Percentiles rank a stretch among this genome's conserved stretches.
Evolutionary conservation across 2,797 vertebrate genomes (phyloP).

Genomic region (Glossophaga mutica): DNA sequence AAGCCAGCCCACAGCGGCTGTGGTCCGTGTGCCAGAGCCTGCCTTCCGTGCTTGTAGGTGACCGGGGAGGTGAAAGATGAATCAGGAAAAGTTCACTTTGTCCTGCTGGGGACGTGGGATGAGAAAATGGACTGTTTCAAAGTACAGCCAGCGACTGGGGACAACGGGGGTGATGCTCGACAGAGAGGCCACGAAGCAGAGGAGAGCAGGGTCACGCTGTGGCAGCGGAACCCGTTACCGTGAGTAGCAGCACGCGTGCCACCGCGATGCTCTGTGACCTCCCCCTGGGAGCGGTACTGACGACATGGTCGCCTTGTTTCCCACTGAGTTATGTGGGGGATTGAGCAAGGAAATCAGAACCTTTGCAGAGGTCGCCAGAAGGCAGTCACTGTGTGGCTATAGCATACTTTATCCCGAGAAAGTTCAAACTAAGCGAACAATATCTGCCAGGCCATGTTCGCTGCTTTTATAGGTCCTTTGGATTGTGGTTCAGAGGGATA

Average conservation of each 20-base stretch:
- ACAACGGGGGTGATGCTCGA: constrained; percentile 89
- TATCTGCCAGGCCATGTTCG: not conserved
- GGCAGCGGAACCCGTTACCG: constrained; percentile 94
- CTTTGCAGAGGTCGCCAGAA: not conserved
- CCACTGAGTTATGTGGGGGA: not conserved
- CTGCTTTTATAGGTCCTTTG: not conserved
- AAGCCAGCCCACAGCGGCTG: not conserved
- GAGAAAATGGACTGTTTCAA: constrained; percentile 97
- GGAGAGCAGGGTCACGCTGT: constrained; percentile 86
- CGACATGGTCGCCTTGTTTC: not conserved
- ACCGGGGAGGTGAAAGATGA: constrained; percentile 94
- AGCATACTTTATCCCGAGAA: not conserved
- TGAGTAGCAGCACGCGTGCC: constrained; percentile 86
- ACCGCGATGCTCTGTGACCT: accelerated
- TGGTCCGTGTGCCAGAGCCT: not conserved
- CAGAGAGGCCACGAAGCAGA: constrained; percentile 89
- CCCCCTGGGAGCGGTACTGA: not conserved
- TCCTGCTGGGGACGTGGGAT: constrained; percentile 95
- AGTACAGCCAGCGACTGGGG: constrained; percentile 84
- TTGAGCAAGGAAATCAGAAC: not conserved
- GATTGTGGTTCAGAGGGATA: not conserved
- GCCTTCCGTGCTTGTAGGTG: constrained; percentile 83
- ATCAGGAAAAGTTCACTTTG: constrained; percentile 91
- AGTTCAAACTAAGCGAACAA: not conserved
- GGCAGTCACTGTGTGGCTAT: not conserved